Percentiles rank a stretch among this genome's conserved stretches.
Evolutionary conservation across 2,797 vertebrate genomes (phyloP).

Genomic region (Anomalospiza imberbis): DNA sequence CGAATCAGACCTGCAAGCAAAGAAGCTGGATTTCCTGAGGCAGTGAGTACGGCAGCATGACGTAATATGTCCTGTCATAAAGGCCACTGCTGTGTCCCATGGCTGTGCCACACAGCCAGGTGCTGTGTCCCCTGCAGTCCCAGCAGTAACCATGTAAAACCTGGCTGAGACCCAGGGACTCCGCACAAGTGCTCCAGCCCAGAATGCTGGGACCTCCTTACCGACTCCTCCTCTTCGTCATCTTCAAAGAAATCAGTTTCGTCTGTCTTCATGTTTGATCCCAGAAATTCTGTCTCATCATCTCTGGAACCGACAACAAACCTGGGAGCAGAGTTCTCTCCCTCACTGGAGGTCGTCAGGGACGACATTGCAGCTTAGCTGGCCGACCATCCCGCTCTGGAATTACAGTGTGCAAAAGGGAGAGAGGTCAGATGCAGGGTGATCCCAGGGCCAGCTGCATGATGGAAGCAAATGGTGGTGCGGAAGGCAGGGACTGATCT

Average conservation of each 20-base stretch:
- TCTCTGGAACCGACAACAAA: slow-evolving; percentile 98
- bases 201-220: slow-evolving; percentile 7
- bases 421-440: background rate
- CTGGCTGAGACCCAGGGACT: background rate
- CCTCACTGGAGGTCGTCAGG: slow-evolving; percentile 88
- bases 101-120: background rate
- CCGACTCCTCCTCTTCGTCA: slow-evolving; percentile 82
- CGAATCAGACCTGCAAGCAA: background rate
- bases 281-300: slow-evolving; percentile 87
- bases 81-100: rapidly evolving
- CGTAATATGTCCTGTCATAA: rapidly evolving
- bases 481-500: background rate
- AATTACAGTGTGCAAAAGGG: background rate
- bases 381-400: slow-evolving; percentile 83
- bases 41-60: rapidly evolving
- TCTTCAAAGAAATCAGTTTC: slow-evolving; percentile 85
- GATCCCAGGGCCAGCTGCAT: background rate
- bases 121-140: background rate
- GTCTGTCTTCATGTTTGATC: slow-evolving; percentile 91
- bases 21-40: background rate
- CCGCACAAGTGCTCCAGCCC: background rate
- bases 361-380: slow-evolving; percentile 92
- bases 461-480: background rate
- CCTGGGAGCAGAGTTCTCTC: slow-evolving; percentile 86
- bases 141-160: background rate